phyloP scores from a whole-genome alignment of 2,113 vertebrate species.

The Pandion haliaetus region DNA sequence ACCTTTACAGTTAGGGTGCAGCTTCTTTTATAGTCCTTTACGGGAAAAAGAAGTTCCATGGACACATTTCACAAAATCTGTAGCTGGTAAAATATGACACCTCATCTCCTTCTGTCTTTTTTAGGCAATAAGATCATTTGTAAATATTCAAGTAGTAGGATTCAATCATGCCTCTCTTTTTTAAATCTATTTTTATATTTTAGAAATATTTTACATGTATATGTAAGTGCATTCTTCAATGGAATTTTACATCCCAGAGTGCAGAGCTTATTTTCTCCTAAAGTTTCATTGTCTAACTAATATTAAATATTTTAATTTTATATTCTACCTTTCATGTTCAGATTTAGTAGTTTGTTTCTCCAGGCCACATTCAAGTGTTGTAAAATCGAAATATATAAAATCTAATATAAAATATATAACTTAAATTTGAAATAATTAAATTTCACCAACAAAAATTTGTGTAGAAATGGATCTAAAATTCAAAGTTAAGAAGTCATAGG shows the following conservation, averaged over 20 bases:
- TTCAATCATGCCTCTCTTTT: neutral
- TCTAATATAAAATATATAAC: neutral
- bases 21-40: neutral
- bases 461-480: neutral
- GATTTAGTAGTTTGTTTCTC: neutral
- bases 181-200: neutral
- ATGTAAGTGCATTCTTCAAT: neutral
- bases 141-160: neutral
- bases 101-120: neutral
- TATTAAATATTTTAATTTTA: neutral
- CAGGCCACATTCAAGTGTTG: neutral
- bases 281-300: neutral
- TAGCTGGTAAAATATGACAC: neutral
- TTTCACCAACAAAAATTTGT: neutral
- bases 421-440: neutral
- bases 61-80: neutral
- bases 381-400: neutral
- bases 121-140: neutral
- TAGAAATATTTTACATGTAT: neutral
- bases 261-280: neutral
- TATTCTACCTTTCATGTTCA: neutral
- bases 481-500: neutral
- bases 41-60: neutral
- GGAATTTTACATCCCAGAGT: neutral
- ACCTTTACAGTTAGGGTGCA: neutral